Conservation (phyloP, 1,140 invertebrate genomes). For the Hylaeus anthracinus region DNA sequence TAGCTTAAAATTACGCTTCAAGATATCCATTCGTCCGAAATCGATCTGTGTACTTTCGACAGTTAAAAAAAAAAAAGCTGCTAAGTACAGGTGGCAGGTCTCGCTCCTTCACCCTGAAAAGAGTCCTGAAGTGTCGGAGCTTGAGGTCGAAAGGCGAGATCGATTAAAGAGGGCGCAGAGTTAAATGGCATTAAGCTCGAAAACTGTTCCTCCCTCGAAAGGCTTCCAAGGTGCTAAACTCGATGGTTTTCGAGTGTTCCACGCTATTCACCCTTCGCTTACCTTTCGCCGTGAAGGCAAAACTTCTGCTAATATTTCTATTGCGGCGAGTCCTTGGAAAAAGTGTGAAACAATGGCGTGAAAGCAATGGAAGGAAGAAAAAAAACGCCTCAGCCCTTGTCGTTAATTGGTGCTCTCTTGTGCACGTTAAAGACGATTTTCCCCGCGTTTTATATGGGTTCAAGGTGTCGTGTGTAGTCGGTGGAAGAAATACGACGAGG, state of each 20-base stretch:
- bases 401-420: background rate
- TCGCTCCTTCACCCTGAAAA: conserved; percentile 3
- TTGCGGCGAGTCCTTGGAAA: conserved; percentile 8
- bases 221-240: conserved; percentile 48
- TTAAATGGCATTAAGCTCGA: conserved; percentile 50
- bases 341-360: background rate
- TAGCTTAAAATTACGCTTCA: background rate
- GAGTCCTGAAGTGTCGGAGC: conserved; percentile 30
- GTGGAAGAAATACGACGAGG: background rate
- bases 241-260: conserved; percentile 50
- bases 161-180: conserved; percentile 46
- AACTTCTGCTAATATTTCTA: conserved; percentile 43
- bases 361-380: background rate
- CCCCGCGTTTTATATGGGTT: background rate
- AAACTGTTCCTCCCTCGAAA: conserved; percentile 51
- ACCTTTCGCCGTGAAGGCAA: background rate
- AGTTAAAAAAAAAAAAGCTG: background rate
- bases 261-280: conserved; percentile 27
- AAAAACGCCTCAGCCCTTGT: background rate
- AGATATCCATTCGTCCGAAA: background rate
- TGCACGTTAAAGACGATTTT: conserved; percentile 1
- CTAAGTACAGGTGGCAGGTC: conserved; percentile 15
- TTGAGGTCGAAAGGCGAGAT: conserved; percentile 26
- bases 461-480: too few relatives aligned
- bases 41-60: background rate